Percentiles rank a stretch among this genome's conserved stretches.
phyloP scores from a whole-genome alignment of 92 coral and sea anemone species.

The Palythoa caribaeorum region DNA sequence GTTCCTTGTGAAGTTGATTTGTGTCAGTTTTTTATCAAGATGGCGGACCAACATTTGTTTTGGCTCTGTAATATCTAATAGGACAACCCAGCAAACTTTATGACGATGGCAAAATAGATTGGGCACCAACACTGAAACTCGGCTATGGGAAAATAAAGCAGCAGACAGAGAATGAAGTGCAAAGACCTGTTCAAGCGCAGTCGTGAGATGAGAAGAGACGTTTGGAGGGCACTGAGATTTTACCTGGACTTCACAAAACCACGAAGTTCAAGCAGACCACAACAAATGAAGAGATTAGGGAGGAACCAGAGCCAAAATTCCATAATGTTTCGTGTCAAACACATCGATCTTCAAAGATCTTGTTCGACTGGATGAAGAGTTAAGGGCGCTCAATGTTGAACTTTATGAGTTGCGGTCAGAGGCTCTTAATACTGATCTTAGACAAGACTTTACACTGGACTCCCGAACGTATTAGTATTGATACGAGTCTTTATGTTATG shows the following conservation, averaged over 20 bases:
- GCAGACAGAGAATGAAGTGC: background rate
- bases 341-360: background rate
- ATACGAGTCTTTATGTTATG: conserved; percentile 22
- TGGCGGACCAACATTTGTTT: no score
- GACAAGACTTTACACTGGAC: background rate
- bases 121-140: no score
- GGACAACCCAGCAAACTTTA: no score
- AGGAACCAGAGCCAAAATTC: no score
- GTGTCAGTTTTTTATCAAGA: background rate
- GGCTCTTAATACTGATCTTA: conserved; percentile 12
- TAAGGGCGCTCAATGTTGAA: no score
- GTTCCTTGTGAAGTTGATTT: background rate
- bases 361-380: no score
- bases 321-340: background rate
- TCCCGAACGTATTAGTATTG: background rate
- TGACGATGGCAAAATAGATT: no score
- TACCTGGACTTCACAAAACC: conserved; percentile 22
- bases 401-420: conserved; percentile 11
- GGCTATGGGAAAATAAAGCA: no score
- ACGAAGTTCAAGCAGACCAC: background rate
- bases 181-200: conserved; percentile 13
- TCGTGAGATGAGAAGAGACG: conserved; percentile 17
- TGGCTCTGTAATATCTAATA: no score
- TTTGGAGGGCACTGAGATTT: conserved; percentile 8
- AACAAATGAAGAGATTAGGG: background rate